Evolutionary conservation across 1,140 invertebrate species (phyloP), one percentile per base, ranked within the genome.

Genomic region (Drosophila obscura): DNA sequence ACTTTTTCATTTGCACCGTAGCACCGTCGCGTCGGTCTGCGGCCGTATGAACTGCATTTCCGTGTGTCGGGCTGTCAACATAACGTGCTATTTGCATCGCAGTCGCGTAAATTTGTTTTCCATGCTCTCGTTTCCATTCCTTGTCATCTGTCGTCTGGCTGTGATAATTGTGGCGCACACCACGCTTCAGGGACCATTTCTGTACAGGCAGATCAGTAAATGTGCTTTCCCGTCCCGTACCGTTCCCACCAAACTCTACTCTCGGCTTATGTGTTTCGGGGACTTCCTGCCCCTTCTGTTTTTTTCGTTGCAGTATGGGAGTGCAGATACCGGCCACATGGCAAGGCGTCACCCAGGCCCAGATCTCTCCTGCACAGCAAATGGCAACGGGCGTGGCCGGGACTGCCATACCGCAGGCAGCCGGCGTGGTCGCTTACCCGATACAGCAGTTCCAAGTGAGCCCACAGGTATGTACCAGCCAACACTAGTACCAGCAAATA

Each of bases 391-490:
- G 93, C 48, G 93, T 93, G 45, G 91, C 92, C 39, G 93, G 94
- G 52, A 83, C 90, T 19, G 92, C 93, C 35, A 90, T 94, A 45
- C 94, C 94, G 72, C 94, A 95, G 83, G 91, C 94, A 39, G 93
- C 94, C 60, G 94, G 94, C 80, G 95, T 95, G 92, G 95, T 95
- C 91, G 95, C 96, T 92, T 96, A 96, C 92, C 96, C 96, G 35
- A 96, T 97, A 93, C 96, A 96, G 92, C 96, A 96, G 92, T 97
- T 96, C 93, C 96, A 97, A 94, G 96, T 96, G 92, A 93, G 92
- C 88, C 90, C 91, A 84, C 89, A 90, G 84, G 91, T 92, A 91
- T 66, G 89, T 88, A 43, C n/a, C 19, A 8, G 24, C 49, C 41
- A 28, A 39, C 28, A 49, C 22, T 45, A 19, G 19, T 19, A 1